Evolutionary conservation across 2,797 vertebrate species (phyloP).

Genomic region (Champsocephalus gunnari): DNA sequence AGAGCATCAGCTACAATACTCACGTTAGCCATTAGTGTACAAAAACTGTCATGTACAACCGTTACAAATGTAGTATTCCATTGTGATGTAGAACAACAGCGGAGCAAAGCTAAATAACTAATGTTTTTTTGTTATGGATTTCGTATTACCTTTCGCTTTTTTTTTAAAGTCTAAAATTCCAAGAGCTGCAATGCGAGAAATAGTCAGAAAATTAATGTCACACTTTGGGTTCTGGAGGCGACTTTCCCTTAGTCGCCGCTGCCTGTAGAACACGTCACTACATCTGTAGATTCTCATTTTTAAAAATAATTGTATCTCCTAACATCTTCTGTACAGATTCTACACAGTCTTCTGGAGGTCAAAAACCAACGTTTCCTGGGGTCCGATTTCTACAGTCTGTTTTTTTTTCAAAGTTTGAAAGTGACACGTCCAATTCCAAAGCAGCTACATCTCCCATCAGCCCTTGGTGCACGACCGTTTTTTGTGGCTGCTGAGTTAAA

Average conservation of each 20-base stretch:
- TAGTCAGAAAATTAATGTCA: conserved; percentile 62
- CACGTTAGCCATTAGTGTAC: conserved; percentile 1
- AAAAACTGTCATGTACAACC: neutral
- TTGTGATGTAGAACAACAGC: conserved; percentile 5
- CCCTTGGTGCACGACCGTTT: conserved; percentile 64
- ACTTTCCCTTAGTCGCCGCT: conserved; percentile 11
- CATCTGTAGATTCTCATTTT: conserved; percentile 47
- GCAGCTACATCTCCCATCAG: conserved; percentile 61
- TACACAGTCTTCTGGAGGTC: conserved; percentile 60
- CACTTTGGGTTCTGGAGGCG: conserved; percentile 73
- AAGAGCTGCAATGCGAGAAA: conserved; percentile 65
- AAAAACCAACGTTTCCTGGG: conserved; percentile 23
- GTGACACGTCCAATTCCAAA: conserved; percentile 46
- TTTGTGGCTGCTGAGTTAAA: conserved; percentile 75
- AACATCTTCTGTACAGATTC: conserved; percentile 51
- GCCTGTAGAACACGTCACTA: conserved; percentile 37
- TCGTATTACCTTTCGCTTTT: too few species aligned
- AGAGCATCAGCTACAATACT: conserved; percentile 15
- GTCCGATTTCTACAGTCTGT: conserved; percentile 32
- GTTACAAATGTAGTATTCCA: neutral
- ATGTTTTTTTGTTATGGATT: neutral
- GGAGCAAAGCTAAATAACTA: conserved; percentile 14
- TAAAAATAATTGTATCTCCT: conserved; percentile 46
- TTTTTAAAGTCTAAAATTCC: conserved; percentile 8
- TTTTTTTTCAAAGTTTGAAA: conserved; percentile 47